Evolutionary conservation across 2,888 invertebrate species (phyloP).

Genomic region (Agrilus mali): DNA sequence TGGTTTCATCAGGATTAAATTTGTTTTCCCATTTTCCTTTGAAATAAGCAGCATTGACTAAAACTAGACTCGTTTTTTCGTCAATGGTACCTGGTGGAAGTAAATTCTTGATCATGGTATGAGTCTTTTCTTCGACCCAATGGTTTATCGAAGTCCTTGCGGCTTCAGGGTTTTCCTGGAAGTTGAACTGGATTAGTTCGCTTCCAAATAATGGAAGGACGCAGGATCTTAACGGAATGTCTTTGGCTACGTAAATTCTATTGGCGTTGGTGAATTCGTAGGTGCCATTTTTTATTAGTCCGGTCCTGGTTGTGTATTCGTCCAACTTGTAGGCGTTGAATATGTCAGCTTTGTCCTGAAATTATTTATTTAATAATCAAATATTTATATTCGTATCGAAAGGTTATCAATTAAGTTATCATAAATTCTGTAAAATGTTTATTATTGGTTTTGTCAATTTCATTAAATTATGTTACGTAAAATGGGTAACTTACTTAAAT

Average conservation of each 20-base stretch:
- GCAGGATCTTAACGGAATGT: slow-evolving; percentile 50
- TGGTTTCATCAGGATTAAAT: slow-evolving; percentile 58
- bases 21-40: slow-evolving; percentile 77
- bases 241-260: slow-evolving; percentile 56
- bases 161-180: slow-evolving; percentile 44
- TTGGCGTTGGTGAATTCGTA: slow-evolving; percentile 69
- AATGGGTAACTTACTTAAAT: too few species aligned
- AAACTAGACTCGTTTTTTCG: slow-evolving; percentile 52
- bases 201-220: slow-evolving; percentile 50
- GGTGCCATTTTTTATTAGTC: slow-evolving; percentile 40
- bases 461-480: too few species aligned
- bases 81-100: slow-evolving; percentile 52
- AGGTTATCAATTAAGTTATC: too few species aligned
- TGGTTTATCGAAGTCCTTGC: slow-evolving; percentile 54
- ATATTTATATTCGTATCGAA: too few species aligned
- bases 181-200: slow-evolving; percentile 52
- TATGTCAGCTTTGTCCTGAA: slow-evolving; percentile 54
- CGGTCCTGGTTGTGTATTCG: slow-evolving; percentile 36
- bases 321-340: slow-evolving; percentile 63
- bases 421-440: too few species aligned
- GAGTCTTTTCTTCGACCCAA: slow-evolving; percentile 66
- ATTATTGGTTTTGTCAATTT: too few species aligned
- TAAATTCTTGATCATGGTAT: slow-evolving; percentile 63
- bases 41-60: slow-evolving; percentile 83
- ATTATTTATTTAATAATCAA: slow-evolving; percentile 6